Evolutionary conservation across 2,113 vertebrate species (phyloP).

Genomic region (Phrynosoma blainvillii): DNA sequence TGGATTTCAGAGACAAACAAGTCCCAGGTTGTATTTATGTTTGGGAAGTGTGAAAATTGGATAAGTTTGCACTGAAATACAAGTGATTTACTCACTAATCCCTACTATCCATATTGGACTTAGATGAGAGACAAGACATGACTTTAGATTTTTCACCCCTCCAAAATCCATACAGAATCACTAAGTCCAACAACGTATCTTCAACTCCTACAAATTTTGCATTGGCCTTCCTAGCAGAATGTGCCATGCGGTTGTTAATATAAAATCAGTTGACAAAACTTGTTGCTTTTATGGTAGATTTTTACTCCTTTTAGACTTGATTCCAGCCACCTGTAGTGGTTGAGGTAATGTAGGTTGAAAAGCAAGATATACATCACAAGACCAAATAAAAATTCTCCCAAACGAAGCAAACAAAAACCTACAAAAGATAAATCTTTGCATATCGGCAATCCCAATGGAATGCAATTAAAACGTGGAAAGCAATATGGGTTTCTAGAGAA

Average conservation of each 20-base stretch:
- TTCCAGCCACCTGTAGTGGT: too few species aligned
- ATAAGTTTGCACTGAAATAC: not conserved
- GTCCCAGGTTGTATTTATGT: not conserved
- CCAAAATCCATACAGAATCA: not conserved
- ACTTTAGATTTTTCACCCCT: too few species aligned
- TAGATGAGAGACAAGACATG: too few species aligned
- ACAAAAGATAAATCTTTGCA: not conserved
- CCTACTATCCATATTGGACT: too few species aligned
- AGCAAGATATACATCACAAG: not conserved
- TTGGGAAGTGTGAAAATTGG: not conserved
- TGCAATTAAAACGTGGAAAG: conserved; percentile 5
- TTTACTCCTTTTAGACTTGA: not conserved
- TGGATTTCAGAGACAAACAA: not conserved
- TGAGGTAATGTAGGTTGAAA: too few species aligned
- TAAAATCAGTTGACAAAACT: not conserved
- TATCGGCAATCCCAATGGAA: not conserved
- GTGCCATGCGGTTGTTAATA: not conserved
- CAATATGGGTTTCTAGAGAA: not conserved
- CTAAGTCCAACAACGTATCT: not conserved
- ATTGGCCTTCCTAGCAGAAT: not conserved
- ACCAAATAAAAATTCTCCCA: not conserved
- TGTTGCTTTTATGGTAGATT: not conserved
- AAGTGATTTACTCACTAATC: too few species aligned
- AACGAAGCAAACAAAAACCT: not conserved
- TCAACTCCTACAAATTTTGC: not conserved